Conservation (phyloP, 2,113 vertebrate genomes). For the Rhadina sibilatrix region DNA sequence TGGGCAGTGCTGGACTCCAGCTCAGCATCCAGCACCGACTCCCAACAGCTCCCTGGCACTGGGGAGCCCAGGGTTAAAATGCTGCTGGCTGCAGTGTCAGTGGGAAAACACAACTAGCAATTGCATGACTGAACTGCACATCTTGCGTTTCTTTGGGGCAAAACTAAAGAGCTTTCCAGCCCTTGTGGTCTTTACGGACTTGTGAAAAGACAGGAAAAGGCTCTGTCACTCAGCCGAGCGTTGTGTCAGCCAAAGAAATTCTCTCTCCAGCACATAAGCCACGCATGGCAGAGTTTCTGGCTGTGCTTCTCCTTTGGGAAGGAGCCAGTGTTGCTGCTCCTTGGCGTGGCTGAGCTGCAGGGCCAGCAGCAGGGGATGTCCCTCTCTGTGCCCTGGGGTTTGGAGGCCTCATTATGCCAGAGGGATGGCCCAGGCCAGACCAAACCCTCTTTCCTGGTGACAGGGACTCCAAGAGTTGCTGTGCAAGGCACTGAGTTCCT, state of each 20-base stretch:
- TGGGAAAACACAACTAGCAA: not conserved
- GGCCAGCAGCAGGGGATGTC: not conserved
- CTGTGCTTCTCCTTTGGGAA: not conserved
- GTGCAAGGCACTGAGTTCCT: rapidly evolving
- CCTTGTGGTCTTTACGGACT: not conserved
- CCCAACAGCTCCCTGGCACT: rapidly evolving
- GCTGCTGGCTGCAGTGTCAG: not conserved
- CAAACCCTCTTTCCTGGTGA: not conserved
- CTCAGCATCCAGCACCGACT: rapidly evolving
- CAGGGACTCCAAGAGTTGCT: not conserved
- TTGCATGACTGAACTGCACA: not conserved
- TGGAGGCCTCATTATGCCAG: rapidly evolving
- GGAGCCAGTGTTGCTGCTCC: not conserved
- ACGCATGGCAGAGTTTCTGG: not conserved
- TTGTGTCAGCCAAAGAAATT: not conserved
- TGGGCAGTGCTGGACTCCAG: rapidly evolving
- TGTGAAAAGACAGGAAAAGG: not conserved
- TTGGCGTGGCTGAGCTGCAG: not conserved
- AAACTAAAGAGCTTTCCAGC: not conserved
- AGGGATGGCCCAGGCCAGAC: rapidly evolving
- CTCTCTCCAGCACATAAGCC: not conserved
- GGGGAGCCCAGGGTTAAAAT: not conserved
- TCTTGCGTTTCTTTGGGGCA: not conserved
- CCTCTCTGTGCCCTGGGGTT: not conserved
- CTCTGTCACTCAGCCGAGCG: not conserved